Conservation (phyloP, 2,888 invertebrate genomes). For the Ormia ochracea region DNA sequence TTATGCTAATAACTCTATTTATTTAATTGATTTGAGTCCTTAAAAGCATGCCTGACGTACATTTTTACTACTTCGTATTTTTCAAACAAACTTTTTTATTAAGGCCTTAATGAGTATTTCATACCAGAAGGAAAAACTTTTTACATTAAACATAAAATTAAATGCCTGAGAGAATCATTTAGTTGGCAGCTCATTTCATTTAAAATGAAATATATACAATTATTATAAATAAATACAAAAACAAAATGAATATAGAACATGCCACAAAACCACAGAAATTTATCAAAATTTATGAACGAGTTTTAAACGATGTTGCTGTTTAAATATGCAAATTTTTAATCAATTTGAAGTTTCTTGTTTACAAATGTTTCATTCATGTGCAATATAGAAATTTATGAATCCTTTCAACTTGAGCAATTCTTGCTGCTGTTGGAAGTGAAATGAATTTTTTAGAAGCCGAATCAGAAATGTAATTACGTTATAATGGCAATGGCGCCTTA, state of each 20-base stretch:
- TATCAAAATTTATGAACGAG: neutral
- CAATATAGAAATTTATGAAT: neutral
- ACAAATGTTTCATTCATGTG: neutral
- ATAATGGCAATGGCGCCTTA: conserved; percentile 29
- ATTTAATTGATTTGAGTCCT: neutral
- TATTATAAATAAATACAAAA: neutral
- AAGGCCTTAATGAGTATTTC: neutral
- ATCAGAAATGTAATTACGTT: conserved; percentile 19
- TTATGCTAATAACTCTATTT: too few species aligned
- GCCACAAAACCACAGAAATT: neutral
- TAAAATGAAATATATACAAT: neutral
- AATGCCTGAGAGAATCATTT: neutral
- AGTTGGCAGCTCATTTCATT: neutral
- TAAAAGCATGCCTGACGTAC: neutral
- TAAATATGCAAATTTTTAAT: neutral
- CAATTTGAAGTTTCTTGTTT: neutral
- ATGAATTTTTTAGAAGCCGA: neutral
- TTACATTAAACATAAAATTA: neutral
- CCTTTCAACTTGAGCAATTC: neutral
- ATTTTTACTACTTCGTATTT: neutral
- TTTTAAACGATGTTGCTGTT: neutral
- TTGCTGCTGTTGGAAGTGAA: neutral
- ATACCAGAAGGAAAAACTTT: neutral
- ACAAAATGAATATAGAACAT: neutral
- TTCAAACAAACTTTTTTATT: neutral